Conservation (phyloP, 2,113 vertebrate genomes). For the Malaclemys terrapin region DNA sequence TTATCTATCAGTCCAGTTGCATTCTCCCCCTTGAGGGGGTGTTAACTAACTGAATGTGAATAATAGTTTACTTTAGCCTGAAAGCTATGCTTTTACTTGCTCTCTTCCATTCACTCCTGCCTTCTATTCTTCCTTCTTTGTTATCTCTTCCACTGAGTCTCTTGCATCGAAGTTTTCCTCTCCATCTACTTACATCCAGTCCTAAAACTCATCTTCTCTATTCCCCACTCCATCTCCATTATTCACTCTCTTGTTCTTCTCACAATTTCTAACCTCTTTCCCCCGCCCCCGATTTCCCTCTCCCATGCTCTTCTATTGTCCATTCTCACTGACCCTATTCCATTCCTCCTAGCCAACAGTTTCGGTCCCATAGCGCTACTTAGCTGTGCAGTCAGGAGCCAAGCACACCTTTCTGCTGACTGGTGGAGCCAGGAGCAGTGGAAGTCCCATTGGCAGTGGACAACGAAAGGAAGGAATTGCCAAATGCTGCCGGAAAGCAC, state of each 20-base stretch:
- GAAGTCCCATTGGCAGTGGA: not conserved
- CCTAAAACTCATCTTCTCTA: not conserved
- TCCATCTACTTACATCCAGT: not conserved
- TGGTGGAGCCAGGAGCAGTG: not conserved
- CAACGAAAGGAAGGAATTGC: not conserved
- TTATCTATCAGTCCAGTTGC: not conserved
- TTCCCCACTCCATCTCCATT: not conserved
- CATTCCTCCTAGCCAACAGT: slow-evolving; percentile 4
- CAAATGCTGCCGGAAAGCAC: not conserved
- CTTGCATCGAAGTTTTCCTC: not conserved
- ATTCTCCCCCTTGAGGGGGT: not conserved
- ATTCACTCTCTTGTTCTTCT: not conserved
- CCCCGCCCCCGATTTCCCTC: not conserved
- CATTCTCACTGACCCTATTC: not conserved
- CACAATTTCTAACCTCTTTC: not conserved
- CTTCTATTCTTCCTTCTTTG: slow-evolving; percentile 10
- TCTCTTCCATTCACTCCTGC: slow-evolving; percentile 5
- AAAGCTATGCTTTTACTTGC: not conserved
- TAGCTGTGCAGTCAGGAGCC: not conserved
- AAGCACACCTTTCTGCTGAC: not conserved
- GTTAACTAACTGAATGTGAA: not conserved
- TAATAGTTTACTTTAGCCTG: not conserved
- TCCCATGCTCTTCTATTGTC: not conserved
- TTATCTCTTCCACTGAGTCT: slow-evolving; percentile 48
- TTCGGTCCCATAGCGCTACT: not conserved